phyloP scores from a whole-genome alignment of 2,888 invertebrate genomes.

The Cecidostiba fungosa region DNA sequence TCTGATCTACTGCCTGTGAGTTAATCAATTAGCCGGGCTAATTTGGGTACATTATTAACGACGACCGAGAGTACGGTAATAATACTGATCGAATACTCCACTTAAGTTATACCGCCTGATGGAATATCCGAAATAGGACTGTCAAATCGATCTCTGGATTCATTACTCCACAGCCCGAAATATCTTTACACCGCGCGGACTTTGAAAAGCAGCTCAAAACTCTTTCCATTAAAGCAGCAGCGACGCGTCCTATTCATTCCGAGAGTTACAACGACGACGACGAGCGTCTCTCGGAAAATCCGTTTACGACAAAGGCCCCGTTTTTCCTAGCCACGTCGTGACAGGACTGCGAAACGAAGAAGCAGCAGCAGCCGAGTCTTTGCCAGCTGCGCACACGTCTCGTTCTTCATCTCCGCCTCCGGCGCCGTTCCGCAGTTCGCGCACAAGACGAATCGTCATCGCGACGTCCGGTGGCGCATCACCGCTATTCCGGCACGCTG shows the following conservation, averaged over 20 bases:
- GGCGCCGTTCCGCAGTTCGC: conserved; percentile 13
- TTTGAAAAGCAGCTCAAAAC: not conserved
- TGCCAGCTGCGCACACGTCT: not conserved
- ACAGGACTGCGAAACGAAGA: conserved; percentile 12
- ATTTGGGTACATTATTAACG: not conserved
- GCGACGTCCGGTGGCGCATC: conserved; percentile 26
- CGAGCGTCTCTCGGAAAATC: conserved; percentile 15
- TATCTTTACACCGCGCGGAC: not conserved
- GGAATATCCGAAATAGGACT: too few species aligned
- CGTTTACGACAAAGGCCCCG: not conserved
- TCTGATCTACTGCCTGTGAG: not conserved
- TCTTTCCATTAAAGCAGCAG: not conserved
- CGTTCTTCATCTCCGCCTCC: conserved; percentile 18
- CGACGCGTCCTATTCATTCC: conserved; percentile 9
- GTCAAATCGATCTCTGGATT: not conserved
- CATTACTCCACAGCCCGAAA: not conserved
- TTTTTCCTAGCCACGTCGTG: conserved; percentile 4
- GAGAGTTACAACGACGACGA: not conserved
- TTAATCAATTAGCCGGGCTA: not conserved
- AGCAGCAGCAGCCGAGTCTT: not conserved
- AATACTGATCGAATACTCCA: too few species aligned
- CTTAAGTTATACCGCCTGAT: too few species aligned
- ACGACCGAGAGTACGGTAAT: not conserved
- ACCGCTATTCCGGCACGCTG: conserved; percentile 11
- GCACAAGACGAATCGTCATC: conserved; percentile 24